Percentiles rank a stretch among this genome's conserved stretches.
Evolutionary conservation across 2,888 invertebrate genomes (phyloP).

Genomic region (Trachelus tabidus): DNA sequence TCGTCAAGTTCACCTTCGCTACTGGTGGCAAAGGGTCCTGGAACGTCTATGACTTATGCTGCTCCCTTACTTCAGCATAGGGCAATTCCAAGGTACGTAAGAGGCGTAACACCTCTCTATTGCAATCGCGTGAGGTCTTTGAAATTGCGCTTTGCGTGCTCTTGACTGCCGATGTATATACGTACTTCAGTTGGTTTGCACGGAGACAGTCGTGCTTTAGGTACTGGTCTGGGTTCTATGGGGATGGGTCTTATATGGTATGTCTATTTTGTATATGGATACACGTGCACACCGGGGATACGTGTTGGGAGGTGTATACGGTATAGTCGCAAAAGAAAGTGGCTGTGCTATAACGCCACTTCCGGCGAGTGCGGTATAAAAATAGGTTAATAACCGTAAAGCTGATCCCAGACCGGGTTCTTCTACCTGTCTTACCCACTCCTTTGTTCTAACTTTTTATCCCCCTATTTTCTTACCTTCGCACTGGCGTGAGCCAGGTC

Average conservation of each 20-base stretch:
- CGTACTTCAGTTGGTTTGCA: background rate
- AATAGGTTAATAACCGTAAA: background rate
- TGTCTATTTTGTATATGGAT: too few species aligned
- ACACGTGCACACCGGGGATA: background rate
- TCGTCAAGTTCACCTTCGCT: background rate
- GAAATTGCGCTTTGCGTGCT: background rate
- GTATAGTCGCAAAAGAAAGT: background rate
- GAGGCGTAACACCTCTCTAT: background rate
- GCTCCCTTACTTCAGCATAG: background rate
- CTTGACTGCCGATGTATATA: background rate
- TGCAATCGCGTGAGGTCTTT: background rate
- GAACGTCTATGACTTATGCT: background rate
- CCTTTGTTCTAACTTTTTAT: background rate
- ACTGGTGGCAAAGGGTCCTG: background rate
- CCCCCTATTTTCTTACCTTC: background rate
- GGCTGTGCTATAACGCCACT: background rate
- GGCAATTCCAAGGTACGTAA: background rate
- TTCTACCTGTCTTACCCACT: background rate
- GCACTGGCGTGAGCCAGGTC: background rate
- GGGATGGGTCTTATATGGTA: background rate
- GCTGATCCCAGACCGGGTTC: background rate
- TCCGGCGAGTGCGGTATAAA: background rate
- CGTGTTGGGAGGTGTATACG: background rate
- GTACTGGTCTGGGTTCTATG: background rate
- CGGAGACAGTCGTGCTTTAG: background rate